Base-by-base conservation (phyloP, 1,140 invertebrate genomes). In the Apocrypta bakeri region DNA sequence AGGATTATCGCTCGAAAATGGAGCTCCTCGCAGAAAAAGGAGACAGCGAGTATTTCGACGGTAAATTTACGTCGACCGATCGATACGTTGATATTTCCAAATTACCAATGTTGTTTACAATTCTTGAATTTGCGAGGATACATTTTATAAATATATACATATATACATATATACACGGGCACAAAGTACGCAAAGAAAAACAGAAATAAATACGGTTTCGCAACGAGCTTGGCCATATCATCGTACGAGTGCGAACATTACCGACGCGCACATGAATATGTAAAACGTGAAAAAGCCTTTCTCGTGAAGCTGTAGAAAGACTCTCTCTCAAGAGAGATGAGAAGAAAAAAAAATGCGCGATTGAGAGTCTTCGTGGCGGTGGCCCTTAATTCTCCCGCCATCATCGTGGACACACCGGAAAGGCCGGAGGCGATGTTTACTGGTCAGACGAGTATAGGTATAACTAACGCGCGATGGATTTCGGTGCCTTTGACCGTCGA, bases 371-470 rank as follows among this genome's bases (percentile, higher is more conserved):
- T 72, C 79, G 21, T 4, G 48, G 48, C 25, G 68, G 31, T 73
- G 69, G 69, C 79, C 79, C 79, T 80, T 71, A 79, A 79, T 79
- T 71, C 63, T 56, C 37, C 64, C 25, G 42, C 40, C 24, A 27
- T 68, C 24, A 37, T 9, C 56, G 48, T 29, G 2, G 11, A 63
- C 56, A 29, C 56, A 24, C 74, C 85, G 82, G 84, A 86, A 87
- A 84, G 79, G 84, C 80, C 79, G 37, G 71, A 84, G 85, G 85
- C 85, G 78, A 83, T 84, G 78, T 78, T 83, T 79, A 68, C 82
- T 80, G 42, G 73, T 76, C 48, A 31, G 24, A 21, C 64, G 25
- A 63, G 78, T 56, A 40, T 66, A 31, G 27, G 24, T 56, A 21
- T 48, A 48, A 66, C 83, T 81, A 80, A 80, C 68, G 71, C 71